Evolutionary conservation across 2,888 invertebrate genomes (phyloP).

Genomic region (Ephialtes manifestator): DNA sequence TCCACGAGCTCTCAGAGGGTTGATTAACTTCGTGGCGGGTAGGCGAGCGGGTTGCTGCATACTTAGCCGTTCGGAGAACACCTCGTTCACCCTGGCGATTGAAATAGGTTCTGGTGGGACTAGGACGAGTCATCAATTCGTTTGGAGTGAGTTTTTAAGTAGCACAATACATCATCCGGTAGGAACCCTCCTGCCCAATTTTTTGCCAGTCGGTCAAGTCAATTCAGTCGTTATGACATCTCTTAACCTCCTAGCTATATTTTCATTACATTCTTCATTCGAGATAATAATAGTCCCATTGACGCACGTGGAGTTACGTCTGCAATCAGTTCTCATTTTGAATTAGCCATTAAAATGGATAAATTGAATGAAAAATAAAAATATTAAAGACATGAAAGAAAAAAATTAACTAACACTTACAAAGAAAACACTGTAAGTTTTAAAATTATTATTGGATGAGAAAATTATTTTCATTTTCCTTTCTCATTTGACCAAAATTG

Average conservation of each 20-base stretch:
- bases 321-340: no score
- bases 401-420: no score
- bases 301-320: no score
- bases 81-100: slow-evolving; percentile 43
- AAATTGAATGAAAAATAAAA: no score
- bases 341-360: no score
- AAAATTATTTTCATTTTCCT: no score
- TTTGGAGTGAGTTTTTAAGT: slow-evolving; percentile 22
- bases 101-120: slow-evolving; percentile 40
- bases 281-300: no score
- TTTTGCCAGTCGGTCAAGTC: slow-evolving; percentile 7
- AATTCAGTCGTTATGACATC: no score
- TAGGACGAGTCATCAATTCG: slow-evolving; percentile 35
- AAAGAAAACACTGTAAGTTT: no score
- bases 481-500: no score
- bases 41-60: slow-evolving; percentile 57
- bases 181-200: not conserved
- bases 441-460: no score
- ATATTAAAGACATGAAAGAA: no score
- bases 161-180: slow-evolving; percentile 12
- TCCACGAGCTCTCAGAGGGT: slow-evolving; percentile 69
- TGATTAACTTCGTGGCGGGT: slow-evolving; percentile 73
- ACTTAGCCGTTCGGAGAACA: slow-evolving; percentile 64
- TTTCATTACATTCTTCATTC: not conserved
- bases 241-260: not conserved